Base-by-base conservation (phyloP, 2,888 invertebrate genomes). In the Coecobrya sp. region DNA sequence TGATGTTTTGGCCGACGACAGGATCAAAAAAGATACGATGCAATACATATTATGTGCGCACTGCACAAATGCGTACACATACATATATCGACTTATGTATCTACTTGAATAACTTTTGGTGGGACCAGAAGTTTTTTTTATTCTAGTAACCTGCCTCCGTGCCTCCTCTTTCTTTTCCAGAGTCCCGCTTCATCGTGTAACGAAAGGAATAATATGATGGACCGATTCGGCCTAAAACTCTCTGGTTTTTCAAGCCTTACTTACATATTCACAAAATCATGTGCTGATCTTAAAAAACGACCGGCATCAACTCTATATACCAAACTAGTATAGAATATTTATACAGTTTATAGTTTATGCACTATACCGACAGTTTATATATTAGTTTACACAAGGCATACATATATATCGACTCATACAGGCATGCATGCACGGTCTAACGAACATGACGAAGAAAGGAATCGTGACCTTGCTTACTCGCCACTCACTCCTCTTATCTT, bases 391-490 rank as follows among this genome's bases (percentile, higher is more conserved):
- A 62, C 19, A 16, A 8, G 22, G 45, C 42, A 45, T n/a, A n/a
- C 42, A 76, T 76, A 7, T 22, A 45, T 1, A 11, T 27, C 68
- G n/a, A 16, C 11, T 42, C 52, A 79, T 49, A 79, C 7, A 55
- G 52, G 16, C 16, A 27, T 5, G 19, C 79, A 62, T 22, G 62
- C 36, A 62, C 49, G 81, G 62, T 87, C 25, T 79, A 81, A 84
- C 62, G 59, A 70, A 30, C 68, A 76, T 85, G 86, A 86, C 59
- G 79, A 84, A 65, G 42, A 65, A 92, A 87, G 30, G 59, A 92
- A 88, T 92, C 92, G 92, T 92, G 92, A 92, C 92, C 92, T 92
- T 92, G 92, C 88, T 85, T 88, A 88, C 92, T 87, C 45, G 92
- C 73, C 45, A 55, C 76, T 76, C 42, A 27, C 62, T 81, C 62